These are phyloP conservation scores for Acrocephalus kingi DNA, from an alignment of 2,113 vertebrate genomes.

Conservation along the genomic window DNA sequence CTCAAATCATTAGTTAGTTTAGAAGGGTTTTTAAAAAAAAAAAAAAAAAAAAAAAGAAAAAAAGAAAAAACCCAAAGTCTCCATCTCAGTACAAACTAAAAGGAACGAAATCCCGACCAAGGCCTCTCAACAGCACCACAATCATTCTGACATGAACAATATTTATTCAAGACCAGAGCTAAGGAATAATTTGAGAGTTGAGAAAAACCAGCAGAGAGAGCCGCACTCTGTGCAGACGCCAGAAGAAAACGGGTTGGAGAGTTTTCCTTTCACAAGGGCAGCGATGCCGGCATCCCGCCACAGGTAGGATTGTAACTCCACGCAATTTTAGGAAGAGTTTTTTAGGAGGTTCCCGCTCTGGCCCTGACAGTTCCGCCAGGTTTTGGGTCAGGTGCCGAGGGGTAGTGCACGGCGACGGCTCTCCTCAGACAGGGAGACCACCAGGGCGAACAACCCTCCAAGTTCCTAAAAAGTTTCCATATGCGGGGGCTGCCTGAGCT, in stretches of 20 bases:
- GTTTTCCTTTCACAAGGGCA: background rate
- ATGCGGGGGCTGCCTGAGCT: fast-evolving
- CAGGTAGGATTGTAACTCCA: background rate
- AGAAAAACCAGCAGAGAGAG: background rate
- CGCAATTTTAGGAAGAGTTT: fast-evolving
- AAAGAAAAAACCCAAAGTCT: background rate
- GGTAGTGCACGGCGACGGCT: background rate
- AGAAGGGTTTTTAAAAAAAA: background rate
- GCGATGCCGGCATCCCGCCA: background rate
- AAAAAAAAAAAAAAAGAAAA: no score
- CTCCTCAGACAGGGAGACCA: background rate
- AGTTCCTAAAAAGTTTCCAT: background rate
- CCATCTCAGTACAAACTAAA: background rate
- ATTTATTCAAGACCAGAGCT: background rate
- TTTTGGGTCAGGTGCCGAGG: background rate
- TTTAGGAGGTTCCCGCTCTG: fast-evolving
- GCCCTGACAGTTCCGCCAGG: background rate
- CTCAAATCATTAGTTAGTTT: background rate
- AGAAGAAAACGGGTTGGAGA: background rate
- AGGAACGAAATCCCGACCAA: background rate
- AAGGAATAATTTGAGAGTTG: background rate
- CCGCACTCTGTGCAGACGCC: background rate
- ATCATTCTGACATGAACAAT: background rate
- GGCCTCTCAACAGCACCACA: background rate
- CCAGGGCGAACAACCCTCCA: background rate